These are phyloP conservation scores for Montipora capitata DNA, from an alignment of 92 coral and sea anemone species.

Conservation along the genomic window DNA sequence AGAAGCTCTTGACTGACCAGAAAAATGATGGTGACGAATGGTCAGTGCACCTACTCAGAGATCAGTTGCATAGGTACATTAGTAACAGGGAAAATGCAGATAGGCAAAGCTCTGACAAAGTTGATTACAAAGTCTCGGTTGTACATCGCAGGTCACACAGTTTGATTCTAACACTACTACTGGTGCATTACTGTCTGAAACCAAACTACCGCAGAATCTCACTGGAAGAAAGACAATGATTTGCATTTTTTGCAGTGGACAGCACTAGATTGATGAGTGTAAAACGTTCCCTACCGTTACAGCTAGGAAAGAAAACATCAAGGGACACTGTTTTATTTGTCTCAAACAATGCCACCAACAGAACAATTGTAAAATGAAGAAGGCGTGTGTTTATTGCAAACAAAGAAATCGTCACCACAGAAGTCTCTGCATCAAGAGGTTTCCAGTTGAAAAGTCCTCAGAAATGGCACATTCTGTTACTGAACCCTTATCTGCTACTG, in stretches of 20 bases:
- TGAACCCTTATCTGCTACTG: not conserved
- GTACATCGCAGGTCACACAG: conserved; percentile 37
- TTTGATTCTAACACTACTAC: conserved; percentile 44
- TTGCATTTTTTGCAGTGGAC: conserved; percentile 3
- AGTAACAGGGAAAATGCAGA: conserved; percentile 3
- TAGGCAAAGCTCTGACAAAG: not conserved
- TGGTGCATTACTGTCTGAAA: not conserved
- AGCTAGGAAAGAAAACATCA: conserved; percentile 61
- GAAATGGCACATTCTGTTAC: not conserved
- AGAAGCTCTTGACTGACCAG: not conserved
- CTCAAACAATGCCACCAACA: conserved; percentile 28
- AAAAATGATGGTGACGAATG: not conserved
- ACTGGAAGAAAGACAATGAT: not conserved
- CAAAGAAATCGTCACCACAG: not conserved
- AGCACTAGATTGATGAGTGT: conserved; percentile 40
- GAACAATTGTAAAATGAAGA: not conserved
- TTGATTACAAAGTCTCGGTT: conserved; percentile 46
- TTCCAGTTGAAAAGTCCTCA: not conserved
- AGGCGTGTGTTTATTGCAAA: conserved; percentile 4
- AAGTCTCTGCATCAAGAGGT: conserved; percentile 27
- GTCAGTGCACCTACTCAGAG: not conserved
- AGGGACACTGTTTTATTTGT: conserved; percentile 63
- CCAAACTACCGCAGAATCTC: not conserved
- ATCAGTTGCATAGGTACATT: not conserved
- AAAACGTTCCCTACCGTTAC: conserved; percentile 35